Evolutionary conservation across 1,140 invertebrate species (phyloP), one percentile per base, ranked within the genome.

Genomic region (Papilio glaucus): DNA sequence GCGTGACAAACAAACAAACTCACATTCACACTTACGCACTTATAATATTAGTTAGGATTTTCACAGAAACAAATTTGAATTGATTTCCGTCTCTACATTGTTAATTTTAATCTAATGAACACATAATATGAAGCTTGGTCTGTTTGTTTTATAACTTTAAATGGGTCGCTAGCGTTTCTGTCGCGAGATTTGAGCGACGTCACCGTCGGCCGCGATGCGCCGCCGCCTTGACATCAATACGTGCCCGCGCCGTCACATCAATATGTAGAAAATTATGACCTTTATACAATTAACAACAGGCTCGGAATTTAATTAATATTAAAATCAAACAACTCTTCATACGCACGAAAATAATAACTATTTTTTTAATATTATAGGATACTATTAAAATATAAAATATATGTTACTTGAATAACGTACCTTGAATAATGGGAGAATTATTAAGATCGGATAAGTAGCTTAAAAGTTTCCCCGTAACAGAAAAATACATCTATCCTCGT

Each of bases 181-280:
- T 57, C 49, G 49, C 41, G 65, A 65, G 62, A 68, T 45, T 45
- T 15, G 21, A 42, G 24, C 21, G 18, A 67, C 63, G 65, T 45
- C 65, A 68, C 39, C 37, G 45, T 21, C 76, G 78, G 77, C 71
- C 75, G 79, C 75, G 80, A 79, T 68, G 65, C 78, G 75, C 45
- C 53, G 49, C 67, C 45, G 68, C 84, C 84, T 85, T 85, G 84
- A 85, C 84, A 85, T 77, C 77, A 73, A 78, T 84, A 82, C 77
- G 74, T 80, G 74, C 15, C 39, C 21, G 65, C 65, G 33, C 15
- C 65, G 33, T n/a, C 41, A 45, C 65, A 68, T 68, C 65, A 68
- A 68, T 68, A 68, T 68, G 65, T 68, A 29, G 39, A 42, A 68
- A 68, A 45, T 68, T 45, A 45, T 68, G 65, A 68, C 65, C 65